Conservation (phyloP, 92 coral and sea anemone species). For the Diadumene lineata region DNA sequence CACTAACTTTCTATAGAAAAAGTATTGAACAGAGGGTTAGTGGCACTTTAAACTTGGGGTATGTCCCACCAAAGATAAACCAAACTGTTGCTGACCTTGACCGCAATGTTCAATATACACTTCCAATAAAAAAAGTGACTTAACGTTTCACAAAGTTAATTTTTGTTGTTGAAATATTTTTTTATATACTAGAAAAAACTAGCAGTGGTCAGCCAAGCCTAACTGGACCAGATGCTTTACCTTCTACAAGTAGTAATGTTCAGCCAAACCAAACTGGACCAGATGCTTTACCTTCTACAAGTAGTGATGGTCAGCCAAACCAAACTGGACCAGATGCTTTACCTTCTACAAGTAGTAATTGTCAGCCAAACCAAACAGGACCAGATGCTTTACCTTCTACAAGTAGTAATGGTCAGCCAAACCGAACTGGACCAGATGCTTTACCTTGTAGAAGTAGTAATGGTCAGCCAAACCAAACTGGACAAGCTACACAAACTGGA, state of each 20-base stretch:
- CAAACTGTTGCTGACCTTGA: no score
- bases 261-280: not conserved
- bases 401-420: not conserved
- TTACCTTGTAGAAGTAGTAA: not conserved
- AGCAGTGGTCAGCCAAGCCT: not conserved
- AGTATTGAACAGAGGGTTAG: no score
- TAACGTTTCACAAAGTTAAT: no score
- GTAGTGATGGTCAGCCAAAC: not conserved
- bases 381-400: not conserved
- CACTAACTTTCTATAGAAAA: no score
- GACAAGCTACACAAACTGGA: not conserved
- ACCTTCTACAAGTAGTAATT: not conserved
- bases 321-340: not conserved
- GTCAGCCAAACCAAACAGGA: not conserved
- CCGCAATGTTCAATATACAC: no score
- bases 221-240: not conserved
- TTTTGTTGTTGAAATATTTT: no score
- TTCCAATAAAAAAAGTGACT: no score
- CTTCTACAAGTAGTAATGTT: not conserved
- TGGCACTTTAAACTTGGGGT: no score
- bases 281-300: not conserved
- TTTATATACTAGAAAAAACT: no score
- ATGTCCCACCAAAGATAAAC: no score
- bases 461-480: not conserved
- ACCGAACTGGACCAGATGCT: not conserved